Evolutionary conservation across 23 tunicate genomes (phyloP), one percentile per base, ranked within the genome.

Genomic region (Trididemnum nubilum): DNA sequence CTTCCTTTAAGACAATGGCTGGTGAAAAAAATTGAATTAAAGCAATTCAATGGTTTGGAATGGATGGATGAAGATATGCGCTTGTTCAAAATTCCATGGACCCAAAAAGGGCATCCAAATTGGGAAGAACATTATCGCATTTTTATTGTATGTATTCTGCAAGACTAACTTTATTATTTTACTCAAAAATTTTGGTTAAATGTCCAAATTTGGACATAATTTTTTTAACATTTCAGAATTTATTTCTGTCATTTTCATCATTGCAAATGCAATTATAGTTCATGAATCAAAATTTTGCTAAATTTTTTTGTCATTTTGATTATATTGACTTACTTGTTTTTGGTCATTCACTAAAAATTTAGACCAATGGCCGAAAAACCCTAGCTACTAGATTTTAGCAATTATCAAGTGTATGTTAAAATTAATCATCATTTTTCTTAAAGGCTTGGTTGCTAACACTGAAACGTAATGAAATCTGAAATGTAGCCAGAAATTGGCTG

Each of bases 1-100:
- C 75, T 86, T 24, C 90, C 90, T 21, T 71, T 86, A 27, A 49
- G 90, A 52, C 90, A 86, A 32, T 86, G 90, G 90, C 75, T 86
- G 5, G 60, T 70, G 3, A 79, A 86, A 22, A 76, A 86, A 59
- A 57, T 79, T 26, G 85, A 86, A 4, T 32, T 31, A 27, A 2
- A 71, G 34, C 65, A 50, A 33, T 86, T 86, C 54, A 1, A 63
- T 29, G 90, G 85, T 2, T 59, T 86, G 38, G 85, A 86, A 33
- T 86, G 90, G 90, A 32, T 79, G 23, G 73, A 79, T 36, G 35
- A 66, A 77, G 52, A 65, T 0, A 29, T 38, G 32, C 40, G 34
- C 12, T 25, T 31, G 24, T 79, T 79, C 27, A 86, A 86, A 38
- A 86, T 86, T 70, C 90, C 90, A 26, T 86, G 90, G 90, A 86